phyloP scores from a whole-genome alignment of 2,888 invertebrate genomes.

The Lochmaea capreae region DNA sequence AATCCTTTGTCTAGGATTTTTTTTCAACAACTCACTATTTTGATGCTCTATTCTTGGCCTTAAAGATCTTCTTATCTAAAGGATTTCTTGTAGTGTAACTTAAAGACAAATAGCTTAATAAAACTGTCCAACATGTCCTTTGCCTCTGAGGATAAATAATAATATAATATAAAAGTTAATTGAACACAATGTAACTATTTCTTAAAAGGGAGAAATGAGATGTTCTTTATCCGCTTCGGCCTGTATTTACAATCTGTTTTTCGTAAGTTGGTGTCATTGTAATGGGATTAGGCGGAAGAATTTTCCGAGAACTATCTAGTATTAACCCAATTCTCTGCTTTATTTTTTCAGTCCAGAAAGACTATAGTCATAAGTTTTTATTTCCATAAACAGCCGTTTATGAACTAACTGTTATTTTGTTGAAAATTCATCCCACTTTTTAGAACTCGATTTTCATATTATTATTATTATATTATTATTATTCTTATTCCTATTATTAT shows the following conservation, averaged over 20 bases:
- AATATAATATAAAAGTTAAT: too few relatives aligned
- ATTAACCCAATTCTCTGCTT: slow-evolving; percentile 22
- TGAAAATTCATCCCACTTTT: not conserved
- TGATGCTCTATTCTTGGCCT: too few relatives aligned
- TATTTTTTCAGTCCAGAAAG: slow-evolving; percentile 28
- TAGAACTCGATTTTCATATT: not conserved
- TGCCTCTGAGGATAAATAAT: too few relatives aligned
- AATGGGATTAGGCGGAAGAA: slow-evolving; percentile 42
- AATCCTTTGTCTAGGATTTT: too few relatives aligned
- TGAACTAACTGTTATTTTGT: slow-evolving; percentile 33
- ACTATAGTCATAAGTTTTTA: slow-evolving; percentile 39
- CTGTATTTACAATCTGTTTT: slow-evolving; percentile 26
- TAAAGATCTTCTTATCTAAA: too few relatives aligned
- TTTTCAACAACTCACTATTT: too few relatives aligned
- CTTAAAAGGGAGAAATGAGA: not conserved
- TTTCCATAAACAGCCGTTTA: slow-evolving; percentile 45
- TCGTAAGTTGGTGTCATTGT: slow-evolving; percentile 34
- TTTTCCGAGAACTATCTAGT: slow-evolving; percentile 39
- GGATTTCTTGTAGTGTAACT: too few relatives aligned
- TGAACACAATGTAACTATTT: not conserved
- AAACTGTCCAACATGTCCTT: too few relatives aligned
- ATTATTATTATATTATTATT: too few relatives aligned
- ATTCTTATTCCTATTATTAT: too few relatives aligned
- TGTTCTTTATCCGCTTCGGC: not conserved
- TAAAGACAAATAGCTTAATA: too few relatives aligned